Base-by-base conservation (phyloP, 2,888 invertebrate species). In the Drosophila emarginata region DNA sequence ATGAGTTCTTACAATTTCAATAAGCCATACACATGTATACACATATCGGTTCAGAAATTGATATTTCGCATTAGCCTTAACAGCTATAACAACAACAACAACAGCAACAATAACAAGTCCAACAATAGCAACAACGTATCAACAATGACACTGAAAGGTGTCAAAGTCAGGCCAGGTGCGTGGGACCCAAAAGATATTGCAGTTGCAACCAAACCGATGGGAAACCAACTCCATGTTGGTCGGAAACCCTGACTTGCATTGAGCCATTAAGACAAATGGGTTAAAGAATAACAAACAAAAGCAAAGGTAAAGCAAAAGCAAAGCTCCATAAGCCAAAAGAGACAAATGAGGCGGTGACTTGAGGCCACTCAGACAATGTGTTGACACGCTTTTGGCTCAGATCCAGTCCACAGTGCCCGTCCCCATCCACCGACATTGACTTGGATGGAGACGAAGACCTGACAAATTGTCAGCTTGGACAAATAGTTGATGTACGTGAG, bases 201-300 rank as follows among this genome's bases (percentile, higher is more conserved):
- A 37, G 69, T 56, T 69, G 69, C 72, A 69, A 26, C 23, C 15
- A 59, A 32, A 39, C 63, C 54, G 40, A 64, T 77, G 82, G 76
- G 80, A 78, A 71, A 58, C 61, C 52, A 63, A 65, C 69, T 60
- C 64, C 63, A 77, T 52, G 21, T 2, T 37, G 45, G 18, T 2
- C 45, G 45, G 18, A 60, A 63, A 61, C 61, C 57, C 39, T 67
- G 64, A 32, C 39, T 57, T 28, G 87, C 82, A 80, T 82, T 84
- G 82, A 77, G 84, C 73, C 81, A 85, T 87, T 68, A 80, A 85
- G 85, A 85, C 89, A 87, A 89, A 85, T 88, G 71, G 86, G 64
- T 59, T 53, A 59, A 64, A 73, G 70, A 74, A 45, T 45, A 56
- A 62, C 68, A 61, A 39, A 21, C 58, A 52, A 61, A 59, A 23